Conservation (phyloP, 2,113 vertebrate species). For the Osmerus eperlanus region DNA sequence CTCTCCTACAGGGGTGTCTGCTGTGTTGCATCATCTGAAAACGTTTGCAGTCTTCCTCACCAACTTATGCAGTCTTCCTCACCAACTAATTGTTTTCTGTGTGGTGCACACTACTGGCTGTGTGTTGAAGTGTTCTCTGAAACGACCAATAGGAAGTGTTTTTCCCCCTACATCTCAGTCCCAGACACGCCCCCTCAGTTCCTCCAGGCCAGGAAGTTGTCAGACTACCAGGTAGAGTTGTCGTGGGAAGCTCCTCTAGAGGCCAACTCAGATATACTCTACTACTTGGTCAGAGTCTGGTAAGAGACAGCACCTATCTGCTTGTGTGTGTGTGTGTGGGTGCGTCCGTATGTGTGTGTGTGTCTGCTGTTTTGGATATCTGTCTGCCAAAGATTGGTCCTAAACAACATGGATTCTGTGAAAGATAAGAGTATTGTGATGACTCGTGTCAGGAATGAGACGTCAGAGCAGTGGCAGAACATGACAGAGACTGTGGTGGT, state of each 20-base stretch:
- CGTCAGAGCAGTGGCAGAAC: slow-evolving; percentile 73
- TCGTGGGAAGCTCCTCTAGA: slow-evolving; percentile 88
- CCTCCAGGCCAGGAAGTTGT: slow-evolving; percentile 83
- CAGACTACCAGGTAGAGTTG: slow-evolving; percentile 86
- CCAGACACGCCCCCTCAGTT: slow-evolving; percentile 87
- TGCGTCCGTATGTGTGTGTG: background rate
- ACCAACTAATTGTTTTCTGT: background rate
- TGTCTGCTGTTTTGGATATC: background rate
- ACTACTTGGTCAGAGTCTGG: slow-evolving; percentile 91
- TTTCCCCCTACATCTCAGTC: slow-evolving; percentile 74
- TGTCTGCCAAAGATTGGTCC: background rate
- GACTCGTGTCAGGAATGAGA: slow-evolving; percentile 68
- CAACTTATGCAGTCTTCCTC: background rate
- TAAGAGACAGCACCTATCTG: slow-evolving; percentile 40
- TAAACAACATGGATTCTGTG: background rate
- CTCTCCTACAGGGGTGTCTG: too few relatives aligned
- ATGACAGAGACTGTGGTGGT: slow-evolving; percentile 76
- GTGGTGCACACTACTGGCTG: background rate
- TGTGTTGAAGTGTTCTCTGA: slow-evolving; percentile 10
- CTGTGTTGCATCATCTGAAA: too few relatives aligned
- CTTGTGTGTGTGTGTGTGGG: background rate
- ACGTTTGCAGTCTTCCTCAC: background rate
- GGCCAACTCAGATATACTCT: slow-evolving; percentile 92
- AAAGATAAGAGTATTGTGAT: background rate
- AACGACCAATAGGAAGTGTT: slow-evolving; percentile 50